phyloP scores from a whole-genome alignment of 2,888 invertebrate species.

The Caenorhabditis sp. region DNA sequence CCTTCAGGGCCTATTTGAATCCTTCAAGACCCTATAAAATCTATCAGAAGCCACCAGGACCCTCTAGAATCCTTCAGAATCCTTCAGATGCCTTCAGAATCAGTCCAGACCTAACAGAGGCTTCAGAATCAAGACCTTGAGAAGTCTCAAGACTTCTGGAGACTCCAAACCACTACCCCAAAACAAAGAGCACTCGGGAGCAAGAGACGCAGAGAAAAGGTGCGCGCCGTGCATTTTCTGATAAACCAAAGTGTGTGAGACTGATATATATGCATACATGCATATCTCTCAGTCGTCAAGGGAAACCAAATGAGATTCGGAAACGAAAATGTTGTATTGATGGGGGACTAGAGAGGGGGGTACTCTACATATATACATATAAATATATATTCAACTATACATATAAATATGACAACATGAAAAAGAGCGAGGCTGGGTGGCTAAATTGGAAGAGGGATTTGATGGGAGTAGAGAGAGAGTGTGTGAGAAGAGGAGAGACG shows the following conservation, averaged over 20 bases:
- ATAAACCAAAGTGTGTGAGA: neutral
- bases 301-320: neutral
- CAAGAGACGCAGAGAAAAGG: too few species aligned
- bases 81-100: too few species aligned
- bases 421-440: constrained; percentile 1
- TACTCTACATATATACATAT: neutral
- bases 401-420: constrained; percentile 37
- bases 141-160: too few species aligned
- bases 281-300: neutral
- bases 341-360: neutral
- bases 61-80: too few species aligned
- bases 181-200: too few species aligned
- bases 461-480: constrained; percentile 13
- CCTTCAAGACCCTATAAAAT: too few species aligned
- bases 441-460: constrained; percentile 29
- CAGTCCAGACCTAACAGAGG: too few species aligned
- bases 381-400: constrained; percentile 34
- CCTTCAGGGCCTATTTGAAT: too few species aligned
- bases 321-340: neutral
- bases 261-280: neutral
- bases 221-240: too few species aligned
- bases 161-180: too few species aligned
- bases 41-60: too few species aligned
- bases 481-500: constrained; percentile 14
- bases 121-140: too few species aligned